phyloP scores from a whole-genome alignment of 1,140 invertebrate species.

The Stenopsyche tienmushanensis region DNA sequence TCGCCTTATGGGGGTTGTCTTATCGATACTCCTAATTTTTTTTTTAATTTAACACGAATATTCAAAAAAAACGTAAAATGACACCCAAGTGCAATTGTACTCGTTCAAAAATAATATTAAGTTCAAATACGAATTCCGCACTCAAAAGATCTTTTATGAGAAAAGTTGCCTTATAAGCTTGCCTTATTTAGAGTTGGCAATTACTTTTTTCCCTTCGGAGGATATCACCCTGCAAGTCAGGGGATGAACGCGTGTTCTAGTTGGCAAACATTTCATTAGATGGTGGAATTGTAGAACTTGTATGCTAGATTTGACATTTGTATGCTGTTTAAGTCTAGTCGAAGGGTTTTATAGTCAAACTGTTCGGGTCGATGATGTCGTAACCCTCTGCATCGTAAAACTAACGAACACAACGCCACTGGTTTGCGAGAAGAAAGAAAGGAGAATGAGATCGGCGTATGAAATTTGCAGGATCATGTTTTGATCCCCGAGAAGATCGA shows the following conservation, averaged over 20 bases:
- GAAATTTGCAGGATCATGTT: too few relatives aligned
- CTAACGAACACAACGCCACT: too few relatives aligned
- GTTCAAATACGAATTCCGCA: not conserved
- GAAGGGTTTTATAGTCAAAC: not conserved
- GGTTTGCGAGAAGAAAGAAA: too few relatives aligned
- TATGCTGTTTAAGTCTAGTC: not conserved
- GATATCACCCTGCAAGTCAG: not conserved
- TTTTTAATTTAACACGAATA: not conserved
- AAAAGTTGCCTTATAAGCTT: too few relatives aligned
- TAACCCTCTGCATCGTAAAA: not conserved
- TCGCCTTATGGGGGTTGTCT: too few relatives aligned
- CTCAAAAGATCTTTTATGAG: not conserved
- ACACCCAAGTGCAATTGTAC: not conserved
- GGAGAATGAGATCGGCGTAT: too few relatives aligned
- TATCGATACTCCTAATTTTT: not conserved
- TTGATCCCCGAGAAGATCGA: too few relatives aligned
- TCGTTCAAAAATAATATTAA: not conserved
- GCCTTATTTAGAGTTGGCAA: too few relatives aligned
- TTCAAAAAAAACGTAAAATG: not conserved
- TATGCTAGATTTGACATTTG: not conserved
- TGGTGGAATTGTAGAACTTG: not conserved
- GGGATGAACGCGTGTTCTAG: not conserved
- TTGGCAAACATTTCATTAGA: not conserved
- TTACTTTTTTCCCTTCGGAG: too few relatives aligned
- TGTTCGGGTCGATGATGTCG: not conserved